phyloP scores from a whole-genome alignment of 2,888 invertebrate genomes.

The Drosophila anceps region DNA sequence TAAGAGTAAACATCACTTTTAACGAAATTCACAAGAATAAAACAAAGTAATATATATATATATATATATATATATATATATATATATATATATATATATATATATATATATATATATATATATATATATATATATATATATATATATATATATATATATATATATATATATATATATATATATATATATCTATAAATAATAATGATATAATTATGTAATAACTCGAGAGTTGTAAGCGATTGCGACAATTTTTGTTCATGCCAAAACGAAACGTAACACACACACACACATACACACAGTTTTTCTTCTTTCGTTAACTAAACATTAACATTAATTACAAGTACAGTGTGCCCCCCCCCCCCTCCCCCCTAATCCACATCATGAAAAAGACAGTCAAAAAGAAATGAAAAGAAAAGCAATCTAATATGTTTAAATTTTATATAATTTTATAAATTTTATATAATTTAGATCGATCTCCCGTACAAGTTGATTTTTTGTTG shows the following conservation, averaged over 20 bases:
- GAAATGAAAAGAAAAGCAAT: constrained; percentile 43
- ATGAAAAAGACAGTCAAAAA: constrained; percentile 40
- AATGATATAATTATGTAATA: constrained; percentile 52
- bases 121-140: constrained; percentile 18
- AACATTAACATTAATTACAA: neutral
- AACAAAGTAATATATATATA: constrained; percentile 15
- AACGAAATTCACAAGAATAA: constrained; percentile 44
- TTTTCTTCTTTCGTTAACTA: constrained; percentile 28
- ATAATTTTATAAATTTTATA: constrained; percentile 57
- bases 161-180: constrained; percentile 31
- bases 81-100: constrained; percentile 7
- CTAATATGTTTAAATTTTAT: constrained; percentile 53
- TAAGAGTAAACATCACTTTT: constrained; percentile 66
- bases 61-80: constrained; percentile 22
- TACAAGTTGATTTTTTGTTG: constrained; percentile 46
- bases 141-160: constrained; percentile 7
- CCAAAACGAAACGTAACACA: constrained; percentile 62
- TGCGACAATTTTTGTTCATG: constrained; percentile 69
- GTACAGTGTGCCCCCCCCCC: neutral
- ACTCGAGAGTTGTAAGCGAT: constrained; percentile 74
- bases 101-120: constrained; percentile 27
- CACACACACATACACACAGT: neutral
- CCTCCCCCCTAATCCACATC: neutral
- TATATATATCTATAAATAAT: constrained; percentile 12
- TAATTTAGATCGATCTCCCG: constrained; percentile 62